Conservation (phyloP, 2,888 invertebrate species). For the Meteorus colon region DNA sequence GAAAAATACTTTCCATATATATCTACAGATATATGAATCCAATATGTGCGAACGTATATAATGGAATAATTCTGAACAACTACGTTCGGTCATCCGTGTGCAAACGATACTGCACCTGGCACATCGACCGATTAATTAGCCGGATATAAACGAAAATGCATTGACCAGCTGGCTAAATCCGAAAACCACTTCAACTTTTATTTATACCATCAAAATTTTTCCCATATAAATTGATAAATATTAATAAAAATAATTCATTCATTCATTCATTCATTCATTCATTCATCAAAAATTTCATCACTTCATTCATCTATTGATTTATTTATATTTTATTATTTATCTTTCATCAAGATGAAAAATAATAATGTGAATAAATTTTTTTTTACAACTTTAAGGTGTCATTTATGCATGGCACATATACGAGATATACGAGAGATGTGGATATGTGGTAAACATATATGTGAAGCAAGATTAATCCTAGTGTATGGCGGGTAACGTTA, state of each 20-base stretch:
- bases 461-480: not conserved
- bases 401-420: not conserved
- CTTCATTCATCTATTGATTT: not conserved
- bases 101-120: slow-evolving; percentile 36
- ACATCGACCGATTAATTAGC: slow-evolving; percentile 41
- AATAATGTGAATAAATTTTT: not conserved
- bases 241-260: too few species aligned
- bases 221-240: too few species aligned
- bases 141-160: slow-evolving; percentile 40
- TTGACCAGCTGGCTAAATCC: slow-evolving; percentile 27
- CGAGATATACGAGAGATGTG: not conserved
- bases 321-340: not conserved
- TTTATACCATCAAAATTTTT: not conserved
- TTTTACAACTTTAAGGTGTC: not conserved
- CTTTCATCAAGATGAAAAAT: slow-evolving; percentile 1
- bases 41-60: slow-evolving; percentile 20
- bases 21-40: slow-evolving; percentile 1
- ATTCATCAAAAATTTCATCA: slow-evolving; percentile 4
- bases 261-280: too few species aligned
- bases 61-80: slow-evolving; percentile 37
- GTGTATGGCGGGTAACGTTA: not conserved
- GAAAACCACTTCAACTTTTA: slow-evolving; percentile 5
- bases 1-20: not conserved
- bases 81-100: slow-evolving; percentile 32
- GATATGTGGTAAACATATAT: not conserved